These are phyloP conservation scores for Onychomys leucogaster DNA, from an alignment of 2,797 vertebrate genomes.

Conservation along the genomic window DNA sequence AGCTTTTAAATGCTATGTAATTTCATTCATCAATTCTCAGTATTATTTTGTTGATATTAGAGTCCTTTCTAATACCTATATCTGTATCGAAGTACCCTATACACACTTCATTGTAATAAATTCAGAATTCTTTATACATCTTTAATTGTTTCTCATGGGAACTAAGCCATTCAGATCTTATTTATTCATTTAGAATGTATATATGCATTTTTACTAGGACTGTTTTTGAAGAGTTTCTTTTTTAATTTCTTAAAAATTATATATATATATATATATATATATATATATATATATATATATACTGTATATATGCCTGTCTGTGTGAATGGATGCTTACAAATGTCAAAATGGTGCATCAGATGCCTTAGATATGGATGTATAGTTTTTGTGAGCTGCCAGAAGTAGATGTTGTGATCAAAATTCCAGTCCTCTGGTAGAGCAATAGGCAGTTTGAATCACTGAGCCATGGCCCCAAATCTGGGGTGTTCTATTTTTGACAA, in stretches of 20 bases:
- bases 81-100: background rate
- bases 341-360: background rate
- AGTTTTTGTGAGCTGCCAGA: background rate
- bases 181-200: background rate
- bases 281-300: no score
- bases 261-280: no score
- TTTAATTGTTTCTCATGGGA: background rate
- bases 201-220: background rate
- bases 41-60: background rate
- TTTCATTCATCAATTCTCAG: background rate
- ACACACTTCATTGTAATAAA: background rate
- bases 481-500: background rate
- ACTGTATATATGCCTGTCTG: background rate
- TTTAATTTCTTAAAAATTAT: background rate
- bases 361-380: background rate
- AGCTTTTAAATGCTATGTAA: background rate
- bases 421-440: background rate
- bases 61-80: background rate
- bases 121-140: background rate
- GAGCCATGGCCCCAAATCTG: background rate
- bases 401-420: background rate
- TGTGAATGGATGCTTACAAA: background rate
- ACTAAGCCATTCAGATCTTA: background rate
- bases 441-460: background rate
- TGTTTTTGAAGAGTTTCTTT: background rate